phyloP scores from a whole-genome alignment of 2,113 vertebrate species.

The Archilochus colubris region DNA sequence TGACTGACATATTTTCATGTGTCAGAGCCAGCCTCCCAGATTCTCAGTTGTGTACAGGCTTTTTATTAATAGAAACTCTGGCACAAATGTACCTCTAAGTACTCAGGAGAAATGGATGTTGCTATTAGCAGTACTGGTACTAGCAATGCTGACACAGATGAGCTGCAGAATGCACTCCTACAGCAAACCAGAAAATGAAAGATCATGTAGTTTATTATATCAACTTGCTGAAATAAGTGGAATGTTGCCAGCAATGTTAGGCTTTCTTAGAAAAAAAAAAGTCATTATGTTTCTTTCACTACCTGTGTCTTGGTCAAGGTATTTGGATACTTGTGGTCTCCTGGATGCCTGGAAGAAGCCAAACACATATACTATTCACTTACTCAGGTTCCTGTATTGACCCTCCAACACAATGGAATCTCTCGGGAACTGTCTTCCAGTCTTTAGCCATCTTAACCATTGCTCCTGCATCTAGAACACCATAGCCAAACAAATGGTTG shows the following conservation, averaged over 20 bases:
- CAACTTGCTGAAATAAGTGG: not conserved
- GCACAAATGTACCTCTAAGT: not conserved
- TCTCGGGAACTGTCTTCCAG: slow-evolving; percentile 95
- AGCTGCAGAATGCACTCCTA: not conserved
- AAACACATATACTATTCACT: slow-evolving; percentile 60
- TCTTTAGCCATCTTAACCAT: slow-evolving; percentile 99
- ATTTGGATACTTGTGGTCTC: not conserved
- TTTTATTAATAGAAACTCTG: not conserved
- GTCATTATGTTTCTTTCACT: not conserved
- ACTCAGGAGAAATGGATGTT: not conserved
- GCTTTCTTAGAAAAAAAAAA: not conserved
- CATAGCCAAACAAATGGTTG: slow-evolving; percentile 97
- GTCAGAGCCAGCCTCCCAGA: not conserved
- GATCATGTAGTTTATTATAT: not conserved
- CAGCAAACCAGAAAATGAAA: not conserved
- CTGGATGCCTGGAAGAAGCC: not conserved
- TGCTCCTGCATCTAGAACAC: slow-evolving; percentile 93
- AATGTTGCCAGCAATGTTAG: not conserved
- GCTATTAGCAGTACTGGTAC: not conserved
- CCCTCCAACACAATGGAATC: slow-evolving; percentile 96
- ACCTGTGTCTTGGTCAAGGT: not conserved
- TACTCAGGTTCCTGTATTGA: slow-evolving; percentile 91
- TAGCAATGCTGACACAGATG: not conserved
- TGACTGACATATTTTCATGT: not conserved
- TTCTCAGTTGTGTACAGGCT: not conserved